phyloP scores from a whole-genome alignment of 2,888 invertebrate genomes.

The Bugula neritina region DNA sequence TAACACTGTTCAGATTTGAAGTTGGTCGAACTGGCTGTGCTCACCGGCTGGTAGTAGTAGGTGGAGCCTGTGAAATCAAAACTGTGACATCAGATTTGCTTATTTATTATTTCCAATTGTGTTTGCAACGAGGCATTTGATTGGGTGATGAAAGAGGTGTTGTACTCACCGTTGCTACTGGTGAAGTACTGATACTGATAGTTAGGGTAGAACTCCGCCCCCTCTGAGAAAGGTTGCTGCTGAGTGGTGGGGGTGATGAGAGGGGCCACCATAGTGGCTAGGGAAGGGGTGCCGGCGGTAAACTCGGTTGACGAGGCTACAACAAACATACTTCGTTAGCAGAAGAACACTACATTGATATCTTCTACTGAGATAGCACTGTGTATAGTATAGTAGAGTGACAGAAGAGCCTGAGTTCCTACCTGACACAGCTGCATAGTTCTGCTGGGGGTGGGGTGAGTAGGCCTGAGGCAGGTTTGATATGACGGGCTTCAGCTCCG shows the following conservation, averaged over 20 bases:
- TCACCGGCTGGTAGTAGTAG: constrained; percentile 22
- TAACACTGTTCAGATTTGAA: constrained; percentile 23
- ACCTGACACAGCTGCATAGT: background rate
- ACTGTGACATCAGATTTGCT: background rate
- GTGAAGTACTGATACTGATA: constrained; percentile 25
- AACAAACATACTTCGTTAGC: too few relatives aligned
- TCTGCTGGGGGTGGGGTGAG: background rate
- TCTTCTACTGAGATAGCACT: too few relatives aligned
- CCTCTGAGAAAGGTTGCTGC: constrained; percentile 4
- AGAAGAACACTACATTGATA: too few relatives aligned
- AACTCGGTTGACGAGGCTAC: background rate
- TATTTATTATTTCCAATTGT: too few relatives aligned
- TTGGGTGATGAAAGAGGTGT: too few relatives aligned
- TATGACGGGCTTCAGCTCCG: constrained; percentile 18
- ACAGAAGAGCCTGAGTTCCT: too few relatives aligned
- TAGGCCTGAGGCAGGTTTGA: background rate
- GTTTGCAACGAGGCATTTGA: too few relatives aligned
- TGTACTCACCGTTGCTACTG: too few relatives aligned
- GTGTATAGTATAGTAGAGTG: too few relatives aligned
- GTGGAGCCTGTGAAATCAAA: background rate
- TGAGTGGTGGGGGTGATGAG: background rate
- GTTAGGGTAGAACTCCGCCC: constrained; percentile 3
- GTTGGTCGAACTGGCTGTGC: background rate
- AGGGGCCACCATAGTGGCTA: constrained; percentile 25
- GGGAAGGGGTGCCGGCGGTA: background rate